Conservation (phyloP, 2,113 vertebrate genomes). For the Lathamus discolor region DNA sequence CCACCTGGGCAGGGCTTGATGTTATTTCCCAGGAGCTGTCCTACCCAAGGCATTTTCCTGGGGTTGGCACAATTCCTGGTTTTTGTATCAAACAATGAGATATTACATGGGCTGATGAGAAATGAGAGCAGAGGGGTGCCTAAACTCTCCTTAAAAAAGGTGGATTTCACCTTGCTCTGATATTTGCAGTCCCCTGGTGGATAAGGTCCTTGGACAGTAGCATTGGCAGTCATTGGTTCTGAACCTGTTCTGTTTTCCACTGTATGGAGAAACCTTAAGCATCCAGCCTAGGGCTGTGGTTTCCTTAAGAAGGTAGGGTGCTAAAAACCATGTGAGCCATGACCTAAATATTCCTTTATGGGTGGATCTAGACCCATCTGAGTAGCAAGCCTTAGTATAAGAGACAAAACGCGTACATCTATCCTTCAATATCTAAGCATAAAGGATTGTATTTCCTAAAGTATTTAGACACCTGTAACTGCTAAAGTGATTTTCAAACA, state of each 20-base stretch:
- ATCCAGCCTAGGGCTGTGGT: background rate
- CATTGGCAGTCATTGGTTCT: accelerated
- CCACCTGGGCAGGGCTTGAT: too few species aligned
- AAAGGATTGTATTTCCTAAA: constrained; percentile 28
- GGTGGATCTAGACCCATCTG: background rate
- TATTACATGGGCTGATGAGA: background rate
- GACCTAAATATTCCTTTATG: background rate
- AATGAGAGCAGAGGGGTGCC: background rate
- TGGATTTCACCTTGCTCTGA: background rate
- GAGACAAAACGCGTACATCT: constrained; percentile 9
- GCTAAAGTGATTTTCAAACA: constrained; percentile 35
- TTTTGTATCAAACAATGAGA: background rate
- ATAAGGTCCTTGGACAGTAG: background rate
- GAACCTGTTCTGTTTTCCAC: background rate
- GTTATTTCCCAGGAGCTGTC: background rate
- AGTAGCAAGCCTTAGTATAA: background rate
- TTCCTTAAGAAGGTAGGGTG: background rate
- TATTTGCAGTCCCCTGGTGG: background rate
- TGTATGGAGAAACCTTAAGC: background rate
- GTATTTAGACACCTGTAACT: constrained; percentile 56
- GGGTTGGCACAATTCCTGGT: background rate
- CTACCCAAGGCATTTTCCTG: background rate
- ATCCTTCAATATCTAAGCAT: background rate
- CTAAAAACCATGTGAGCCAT: background rate
- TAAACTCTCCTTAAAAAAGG: background rate